Base-by-base conservation (phyloP, 2,888 invertebrate genomes). In the Agrilus cyanescens region DNA sequence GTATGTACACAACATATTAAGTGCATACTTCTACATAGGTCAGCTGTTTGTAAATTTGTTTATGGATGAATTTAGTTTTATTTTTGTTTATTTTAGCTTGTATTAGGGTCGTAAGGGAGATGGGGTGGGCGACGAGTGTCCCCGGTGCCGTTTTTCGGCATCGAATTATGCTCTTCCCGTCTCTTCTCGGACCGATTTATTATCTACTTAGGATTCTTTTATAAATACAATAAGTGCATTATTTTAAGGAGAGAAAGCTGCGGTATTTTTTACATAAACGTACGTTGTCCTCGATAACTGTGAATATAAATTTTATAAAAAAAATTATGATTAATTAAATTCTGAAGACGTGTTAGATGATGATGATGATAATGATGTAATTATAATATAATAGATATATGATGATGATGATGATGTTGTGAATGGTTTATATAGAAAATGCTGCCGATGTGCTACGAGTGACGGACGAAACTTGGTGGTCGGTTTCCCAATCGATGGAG, bases 161-260 rank as follows among this genome's bases (percentile, higher is more conserved):
- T 7, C 20, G 20, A n/a, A n/a, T n/a, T 20, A 7, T 20, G 20
- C 10, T 10, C 25, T 10, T 10, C 10, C 25, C 25, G 10, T 10
- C 10, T 10, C 10, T 10, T 6, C 25, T 10, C 25, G 25, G 25
- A 25, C 25, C 32, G 25, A 37, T 32, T 37, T 20, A 43, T 36
- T 57, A 57, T 50, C 54, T 58, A 57, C 57, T 57, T 59, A 57
- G 52, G 56, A 52, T 52, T 57, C 57, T 57, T 57, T 55, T 52
- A 56, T 60, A 58, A 60, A 52, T 59, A 57, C 10, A 25, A 25
- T 60, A 62, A 63, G 60, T 62, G 60, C 59, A 61, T 62, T 62
- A 62, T 56, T 55, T 55, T 51, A 16, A 50, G 47, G 46, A 48
- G 47, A 46, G 45, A 53, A 51, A 50, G 52, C 50, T 53, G 56